A percentile compares a stretch with the other conserved stretches of the same genome.
These are phyloP conservation scores for Meandrina meandrites DNA, from an alignment of 92 coral and sea anemone species.

Conservation along the genomic window DNA sequence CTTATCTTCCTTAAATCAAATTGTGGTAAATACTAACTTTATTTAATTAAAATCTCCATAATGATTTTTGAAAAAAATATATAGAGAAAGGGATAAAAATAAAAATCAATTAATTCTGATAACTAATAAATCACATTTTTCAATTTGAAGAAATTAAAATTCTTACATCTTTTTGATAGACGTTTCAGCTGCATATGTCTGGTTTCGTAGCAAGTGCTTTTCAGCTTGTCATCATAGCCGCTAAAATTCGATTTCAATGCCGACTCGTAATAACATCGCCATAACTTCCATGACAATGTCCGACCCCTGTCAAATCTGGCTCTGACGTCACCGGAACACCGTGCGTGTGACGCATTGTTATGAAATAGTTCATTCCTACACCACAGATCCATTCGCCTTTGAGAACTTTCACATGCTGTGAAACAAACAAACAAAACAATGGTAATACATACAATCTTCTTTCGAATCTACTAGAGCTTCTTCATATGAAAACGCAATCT, in stretches of 20 bases:
- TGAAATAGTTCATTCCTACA: background rate
- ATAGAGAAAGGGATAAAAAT: background rate
- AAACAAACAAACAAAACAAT: background rate
- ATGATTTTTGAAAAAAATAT: too few relatives aligned
- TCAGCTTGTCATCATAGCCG: conserved; percentile 9
- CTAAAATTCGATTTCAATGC: conserved; percentile 22
- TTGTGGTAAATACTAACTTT: too few relatives aligned
- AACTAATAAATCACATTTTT: background rate
- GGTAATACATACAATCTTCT: background rate
- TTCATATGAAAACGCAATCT: too few relatives aligned
- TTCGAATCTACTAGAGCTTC: background rate
- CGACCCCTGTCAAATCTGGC: conserved; percentile 23
- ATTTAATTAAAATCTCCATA: too few relatives aligned
- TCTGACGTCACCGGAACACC: conserved; percentile 17
- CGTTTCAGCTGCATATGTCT: background rate
- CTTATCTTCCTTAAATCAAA: too few relatives aligned
- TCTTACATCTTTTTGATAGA: conserved; percentile 15
- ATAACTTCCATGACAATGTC: background rate
- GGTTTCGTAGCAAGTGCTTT: conserved; percentile 10
- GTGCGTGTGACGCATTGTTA: too few relatives aligned
- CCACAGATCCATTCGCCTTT: conserved; percentile 30
- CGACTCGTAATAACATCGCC: conserved; percentile 33
- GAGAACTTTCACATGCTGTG: conserved; percentile 18
- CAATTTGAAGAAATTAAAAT: background rate
- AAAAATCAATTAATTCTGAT: background rate